Evolutionary conservation across 2,113 vertebrate genomes (phyloP).

Genomic region (Urocynchramus pylzowi): DNA sequence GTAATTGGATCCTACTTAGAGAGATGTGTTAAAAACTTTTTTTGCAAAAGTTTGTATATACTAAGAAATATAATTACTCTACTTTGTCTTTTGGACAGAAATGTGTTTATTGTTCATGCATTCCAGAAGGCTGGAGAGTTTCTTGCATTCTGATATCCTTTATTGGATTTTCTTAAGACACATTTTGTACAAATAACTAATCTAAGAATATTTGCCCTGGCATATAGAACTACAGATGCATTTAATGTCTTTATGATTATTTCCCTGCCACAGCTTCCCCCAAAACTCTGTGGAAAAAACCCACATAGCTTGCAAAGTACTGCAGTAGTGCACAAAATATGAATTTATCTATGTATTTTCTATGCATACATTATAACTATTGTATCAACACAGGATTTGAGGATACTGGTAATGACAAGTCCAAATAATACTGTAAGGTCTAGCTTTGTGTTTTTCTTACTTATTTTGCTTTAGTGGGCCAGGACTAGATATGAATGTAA

Average conservation of each 20-base stretch:
- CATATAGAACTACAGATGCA: neutral
- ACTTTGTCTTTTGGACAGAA: neutral
- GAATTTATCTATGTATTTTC: neutral
- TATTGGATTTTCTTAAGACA: neutral
- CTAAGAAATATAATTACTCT: neutral
- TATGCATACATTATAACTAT: neutral
- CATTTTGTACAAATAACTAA: neutral
- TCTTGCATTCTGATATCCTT: neutral
- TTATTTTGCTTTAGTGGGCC: neutral
- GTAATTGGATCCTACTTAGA: neutral
- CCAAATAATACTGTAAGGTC: neutral
- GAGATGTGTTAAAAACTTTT: neutral
- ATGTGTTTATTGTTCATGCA: neutral
- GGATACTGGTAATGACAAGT: neutral
- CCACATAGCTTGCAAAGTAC: rapidly evolving
- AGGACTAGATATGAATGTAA: neutral
- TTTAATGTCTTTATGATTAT: neutral
- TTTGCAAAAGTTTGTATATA: neutral
- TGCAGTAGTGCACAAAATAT: neutral
- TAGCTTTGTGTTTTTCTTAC: neutral
- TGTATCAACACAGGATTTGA: neutral
- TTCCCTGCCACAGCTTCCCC: neutral
- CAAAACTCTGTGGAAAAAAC: neutral
- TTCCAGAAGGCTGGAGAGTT: neutral
- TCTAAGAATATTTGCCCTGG: neutral